These are phyloP conservation scores for Aldrovandia affinis DNA, from an alignment of 2,797 vertebrate genomes.

Conservation along the genomic window DNA sequence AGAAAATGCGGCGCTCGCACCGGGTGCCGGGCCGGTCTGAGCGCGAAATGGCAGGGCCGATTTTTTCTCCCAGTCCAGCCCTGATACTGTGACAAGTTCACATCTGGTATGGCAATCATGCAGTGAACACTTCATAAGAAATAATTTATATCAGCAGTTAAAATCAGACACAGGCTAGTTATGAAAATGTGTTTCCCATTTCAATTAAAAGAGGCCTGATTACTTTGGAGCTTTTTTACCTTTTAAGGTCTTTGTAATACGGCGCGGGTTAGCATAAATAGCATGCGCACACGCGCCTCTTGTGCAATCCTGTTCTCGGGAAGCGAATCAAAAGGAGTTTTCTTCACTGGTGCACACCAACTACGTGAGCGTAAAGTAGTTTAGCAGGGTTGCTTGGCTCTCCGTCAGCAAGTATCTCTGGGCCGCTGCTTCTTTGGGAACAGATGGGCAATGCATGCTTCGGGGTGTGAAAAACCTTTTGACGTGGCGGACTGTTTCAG, in stretches of 20 bases:
- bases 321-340: not conserved
- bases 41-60: too few relatives aligned
- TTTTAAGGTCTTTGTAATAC: not conserved
- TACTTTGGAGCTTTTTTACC: not conserved
- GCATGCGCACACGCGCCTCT: not conserved
- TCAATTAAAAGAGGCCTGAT: not conserved
- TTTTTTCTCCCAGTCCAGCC: too few relatives aligned
- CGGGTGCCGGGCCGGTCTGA: too few relatives aligned
- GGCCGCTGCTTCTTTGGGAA: not conserved
- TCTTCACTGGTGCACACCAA: not conserved
- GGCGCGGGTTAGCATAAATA: not conserved
- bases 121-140: not conserved
- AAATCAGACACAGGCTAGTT: not conserved
- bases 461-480: not conserved
- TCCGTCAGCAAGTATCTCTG: not conserved
- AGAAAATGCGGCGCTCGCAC: too few relatives aligned
- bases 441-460: not conserved
- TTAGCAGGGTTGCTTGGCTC: not conserved
- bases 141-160: not conserved
- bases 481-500: not conserved
- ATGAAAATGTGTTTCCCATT: not conserved
- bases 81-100: not conserved
- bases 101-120: constrained; percentile 5
- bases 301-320: not conserved
- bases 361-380: not conserved